Base-by-base conservation (phyloP, 2,113 vertebrate species). In the Oostethus manadensis region DNA sequence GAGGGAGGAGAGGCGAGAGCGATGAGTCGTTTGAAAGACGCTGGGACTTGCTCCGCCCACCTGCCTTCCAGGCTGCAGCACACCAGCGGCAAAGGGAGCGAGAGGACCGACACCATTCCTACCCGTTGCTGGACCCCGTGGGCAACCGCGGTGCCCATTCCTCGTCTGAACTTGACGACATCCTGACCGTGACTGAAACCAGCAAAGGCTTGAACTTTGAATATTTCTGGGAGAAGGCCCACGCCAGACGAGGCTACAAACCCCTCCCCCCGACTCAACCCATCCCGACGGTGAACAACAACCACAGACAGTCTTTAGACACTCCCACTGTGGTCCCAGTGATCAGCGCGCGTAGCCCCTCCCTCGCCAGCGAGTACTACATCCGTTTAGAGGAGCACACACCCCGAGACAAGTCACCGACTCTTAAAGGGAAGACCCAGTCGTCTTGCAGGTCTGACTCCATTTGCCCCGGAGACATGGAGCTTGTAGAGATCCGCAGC, bases 181-280 rank as follows among this genome's bases (percentile, higher is more conserved):
- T 96, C 54, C 87, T 96, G 50, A 96, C 93, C 0, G 93, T 96
- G 51, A 95, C 94, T 0, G 94, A 94, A 79, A 96, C 93, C 58
- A 96, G 94, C 82, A 93, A 91, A 50, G 94, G 94, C 14, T 90
- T 96, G 80, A 94, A 93, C 81, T 94, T 96, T 64, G 93, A 96
- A 74, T 96, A 93, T 85, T 91, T 95, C 77, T 96, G 93, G 93
- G 94, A 96, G 75, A 94, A 93, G 76, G 93, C 93, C 15, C 87
- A 93, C 17, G 87, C 91, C 11, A 92, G 93, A 33, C 86, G 90
- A 59, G 91, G 91, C 23, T 92, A 91, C 72, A 90, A 89, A 71
- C 87, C 88, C 29, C 89, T 90, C 17, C 91, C 51, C 71, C 90
- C 53, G 65, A 89, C 91, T 77, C 72, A 91, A 81, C 11, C 92